Evolutionary conservation across 2,888 invertebrate species (phyloP).

Genomic region (Diadegma fenestrale): DNA sequence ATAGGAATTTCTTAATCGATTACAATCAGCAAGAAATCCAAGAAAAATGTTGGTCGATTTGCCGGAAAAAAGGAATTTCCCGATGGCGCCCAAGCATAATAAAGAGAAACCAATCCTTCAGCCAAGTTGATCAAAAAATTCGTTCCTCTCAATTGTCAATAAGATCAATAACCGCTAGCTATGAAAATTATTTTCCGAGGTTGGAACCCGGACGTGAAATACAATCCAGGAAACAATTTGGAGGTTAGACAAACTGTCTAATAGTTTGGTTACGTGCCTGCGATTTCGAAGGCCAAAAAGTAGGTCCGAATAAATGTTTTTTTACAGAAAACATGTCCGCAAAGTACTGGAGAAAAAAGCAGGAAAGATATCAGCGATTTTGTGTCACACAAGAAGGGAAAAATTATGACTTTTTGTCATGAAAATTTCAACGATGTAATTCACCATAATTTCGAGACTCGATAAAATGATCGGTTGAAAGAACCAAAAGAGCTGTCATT

Average conservation of each 20-base stretch:
- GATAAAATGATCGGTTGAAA: constrained; percentile 36
- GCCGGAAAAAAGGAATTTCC: background rate
- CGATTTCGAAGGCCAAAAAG: background rate
- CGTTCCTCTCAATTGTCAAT: no score
- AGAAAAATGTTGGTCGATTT: no score
- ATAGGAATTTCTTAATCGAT: background rate
- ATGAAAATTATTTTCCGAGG: no score
- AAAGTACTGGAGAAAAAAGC: background rate
- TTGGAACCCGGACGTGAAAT: background rate
- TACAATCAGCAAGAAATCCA: background rate
- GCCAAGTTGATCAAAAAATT: no score
- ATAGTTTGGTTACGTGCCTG: background rate
- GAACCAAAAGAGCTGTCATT: constrained; percentile 30
- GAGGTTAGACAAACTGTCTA: background rate
- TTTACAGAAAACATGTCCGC: background rate
- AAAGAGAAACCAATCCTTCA: no score
- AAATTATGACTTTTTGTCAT: background rate
- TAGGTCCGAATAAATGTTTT: no score
- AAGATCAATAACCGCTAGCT: no score
- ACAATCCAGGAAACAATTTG: background rate
- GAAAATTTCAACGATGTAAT: background rate
- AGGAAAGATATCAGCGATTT: background rate
- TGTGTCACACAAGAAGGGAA: background rate
- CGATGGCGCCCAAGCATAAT: no score
- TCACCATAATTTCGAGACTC: constrained; percentile 5